Percentiles rank a stretch among this genome's conserved stretches.
Conservation (phyloP, 2,797 vertebrate genomes). For the Sebastes flavidus region DNA sequence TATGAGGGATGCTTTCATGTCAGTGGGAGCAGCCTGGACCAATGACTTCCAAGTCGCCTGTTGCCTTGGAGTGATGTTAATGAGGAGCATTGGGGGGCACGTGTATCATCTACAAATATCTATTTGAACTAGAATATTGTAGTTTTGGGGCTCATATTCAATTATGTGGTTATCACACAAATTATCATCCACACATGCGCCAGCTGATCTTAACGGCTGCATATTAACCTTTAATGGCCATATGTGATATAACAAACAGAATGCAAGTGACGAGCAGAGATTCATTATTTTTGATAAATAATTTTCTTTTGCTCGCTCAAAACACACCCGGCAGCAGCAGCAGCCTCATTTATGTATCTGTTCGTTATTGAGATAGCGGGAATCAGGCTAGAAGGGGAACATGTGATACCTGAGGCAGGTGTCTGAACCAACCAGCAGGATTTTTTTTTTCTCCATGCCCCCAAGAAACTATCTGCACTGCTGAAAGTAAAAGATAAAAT, state of each 20-base stretch:
- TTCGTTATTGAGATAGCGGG: slow-evolving; percentile 30
- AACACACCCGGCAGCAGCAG: slow-evolving; percentile 4
- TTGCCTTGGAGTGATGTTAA: slow-evolving; percentile 33
- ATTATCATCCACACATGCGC: background rate
- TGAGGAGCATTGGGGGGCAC: slow-evolving; percentile 15
- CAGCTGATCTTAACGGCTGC: slow-evolving; percentile 6
- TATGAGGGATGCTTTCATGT: slow-evolving; percentile 32
- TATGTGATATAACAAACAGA: background rate
- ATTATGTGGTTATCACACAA: slow-evolving; percentile 24
- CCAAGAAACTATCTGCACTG: slow-evolving; percentile 28
- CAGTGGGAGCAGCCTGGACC: background rate
- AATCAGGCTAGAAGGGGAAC: slow-evolving; percentile 31
- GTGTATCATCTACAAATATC: background rate
- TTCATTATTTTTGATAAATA: slow-evolving; percentile 3
- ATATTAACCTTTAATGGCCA: background rate
- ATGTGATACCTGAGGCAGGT: slow-evolving; percentile 47
- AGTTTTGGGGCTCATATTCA: background rate
- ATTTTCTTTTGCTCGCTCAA: background rate
- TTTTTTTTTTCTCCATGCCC: slow-evolving; percentile 17
- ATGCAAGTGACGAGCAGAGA: background rate
- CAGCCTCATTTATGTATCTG: slow-evolving; percentile 20
- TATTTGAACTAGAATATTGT: slow-evolving; percentile 19
- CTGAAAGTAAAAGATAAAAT: slow-evolving; percentile 58
- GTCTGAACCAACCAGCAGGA: slow-evolving; percentile 32
- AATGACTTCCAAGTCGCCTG: slow-evolving; percentile 8